Conservation (phyloP, 2,888 invertebrate species). For the Rhingia rostrata region DNA sequence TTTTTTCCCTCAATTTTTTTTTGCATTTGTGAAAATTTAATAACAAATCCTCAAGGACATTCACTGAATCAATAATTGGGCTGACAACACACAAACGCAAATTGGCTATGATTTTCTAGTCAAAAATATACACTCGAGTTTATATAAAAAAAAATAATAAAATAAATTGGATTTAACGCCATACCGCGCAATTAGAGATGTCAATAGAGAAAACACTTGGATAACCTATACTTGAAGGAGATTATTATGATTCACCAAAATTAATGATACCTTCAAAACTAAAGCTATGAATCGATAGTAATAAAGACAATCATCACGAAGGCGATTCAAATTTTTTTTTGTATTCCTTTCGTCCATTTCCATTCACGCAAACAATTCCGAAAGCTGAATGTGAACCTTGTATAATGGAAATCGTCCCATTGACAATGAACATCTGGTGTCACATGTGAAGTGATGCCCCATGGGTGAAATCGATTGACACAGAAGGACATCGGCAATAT, state of each 20-base stretch:
- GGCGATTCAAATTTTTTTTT: background rate
- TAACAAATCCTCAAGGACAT: slow-evolving; percentile 50
- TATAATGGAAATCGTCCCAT: slow-evolving; percentile 27
- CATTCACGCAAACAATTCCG: slow-evolving; percentile 2
- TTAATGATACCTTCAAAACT: slow-evolving; percentile 30
- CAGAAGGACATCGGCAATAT: background rate
- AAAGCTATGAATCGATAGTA: slow-evolving; percentile 11
- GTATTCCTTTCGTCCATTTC: slow-evolving; percentile 4
- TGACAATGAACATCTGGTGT: slow-evolving; percentile 34
- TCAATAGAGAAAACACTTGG: background rate
- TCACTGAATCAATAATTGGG: slow-evolving; percentile 47
- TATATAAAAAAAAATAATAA: slow-evolving; percentile 20
- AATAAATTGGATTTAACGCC: slow-evolving; percentile 51
- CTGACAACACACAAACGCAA: slow-evolving; percentile 40
- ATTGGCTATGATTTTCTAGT: slow-evolving; percentile 32
- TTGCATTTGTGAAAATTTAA: slow-evolving; percentile 36
- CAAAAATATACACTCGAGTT: slow-evolving; percentile 1
- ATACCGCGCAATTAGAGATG: slow-evolving; percentile 4
- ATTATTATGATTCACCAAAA: slow-evolving; percentile 30
- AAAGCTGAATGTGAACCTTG: slow-evolving; percentile 24
- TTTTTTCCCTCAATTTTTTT: slow-evolving; percentile 25
- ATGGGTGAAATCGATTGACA: slow-evolving; percentile 13
- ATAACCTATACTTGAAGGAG: slow-evolving; percentile 8
- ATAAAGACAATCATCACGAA: slow-evolving; percentile 17
- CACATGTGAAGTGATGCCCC: slow-evolving; percentile 7